phyloP scores from a whole-genome alignment of 2,888 invertebrate genomes.

The Hemaris fuciformis region DNA sequence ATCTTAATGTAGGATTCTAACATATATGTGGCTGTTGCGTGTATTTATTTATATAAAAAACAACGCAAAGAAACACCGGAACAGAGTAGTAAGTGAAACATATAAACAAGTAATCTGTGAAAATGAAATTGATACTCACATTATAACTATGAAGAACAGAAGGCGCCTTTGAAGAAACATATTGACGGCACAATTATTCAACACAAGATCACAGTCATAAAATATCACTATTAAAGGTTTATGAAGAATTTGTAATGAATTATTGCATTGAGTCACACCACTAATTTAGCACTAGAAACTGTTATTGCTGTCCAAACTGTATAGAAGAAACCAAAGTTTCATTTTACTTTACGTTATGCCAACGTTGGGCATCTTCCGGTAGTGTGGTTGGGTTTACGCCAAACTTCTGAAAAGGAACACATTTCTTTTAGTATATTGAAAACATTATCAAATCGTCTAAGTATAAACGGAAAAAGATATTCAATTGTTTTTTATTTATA shows the following conservation, averaged over 20 bases:
- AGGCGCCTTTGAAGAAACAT: constrained; percentile 54
- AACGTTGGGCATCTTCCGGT: constrained; percentile 44
- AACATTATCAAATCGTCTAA: too few species aligned
- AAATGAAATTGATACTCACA: constrained; percentile 53
- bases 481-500: too few species aligned
- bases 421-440: not conserved
- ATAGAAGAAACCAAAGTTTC: constrained; percentile 26
- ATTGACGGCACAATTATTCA: constrained; percentile 42
- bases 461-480: too few species aligned
- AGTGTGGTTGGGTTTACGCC: constrained; percentile 15
- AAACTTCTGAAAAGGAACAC: constrained; percentile 50
- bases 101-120: not conserved
- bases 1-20: too few species aligned
- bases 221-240: constrained; percentile 45
- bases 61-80: not conserved
- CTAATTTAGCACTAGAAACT: constrained; percentile 28
- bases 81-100: too few species aligned
- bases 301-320: constrained; percentile 41
- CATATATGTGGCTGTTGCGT: too few species aligned
- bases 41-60: too few species aligned
- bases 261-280: constrained; percentile 41
- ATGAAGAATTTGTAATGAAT: constrained; percentile 32
- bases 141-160: constrained; percentile 54
- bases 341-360: constrained; percentile 53
- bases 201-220: constrained; percentile 50